phyloP scores from a whole-genome alignment of 2,888 invertebrate species.

The Pimpla rufipes region DNA sequence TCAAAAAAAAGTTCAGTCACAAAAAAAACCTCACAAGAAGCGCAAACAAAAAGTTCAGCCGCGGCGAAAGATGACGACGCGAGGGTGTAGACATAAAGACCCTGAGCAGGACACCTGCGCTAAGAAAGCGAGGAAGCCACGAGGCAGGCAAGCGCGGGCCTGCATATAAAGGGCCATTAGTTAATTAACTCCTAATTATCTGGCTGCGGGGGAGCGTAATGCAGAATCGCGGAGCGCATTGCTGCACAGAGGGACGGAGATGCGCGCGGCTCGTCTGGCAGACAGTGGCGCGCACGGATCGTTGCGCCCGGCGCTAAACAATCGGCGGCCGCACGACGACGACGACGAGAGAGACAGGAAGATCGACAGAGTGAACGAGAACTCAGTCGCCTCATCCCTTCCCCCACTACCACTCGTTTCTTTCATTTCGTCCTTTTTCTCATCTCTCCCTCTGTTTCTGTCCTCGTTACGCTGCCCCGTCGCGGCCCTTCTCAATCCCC shows the following conservation, averaged over 20 bases:
- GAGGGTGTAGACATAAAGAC: neutral
- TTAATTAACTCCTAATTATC: conserved; percentile 84
- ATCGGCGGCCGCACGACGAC: conserved; percentile 76
- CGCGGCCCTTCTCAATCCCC: conserved; percentile 39
- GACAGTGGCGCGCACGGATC: conserved; percentile 80
- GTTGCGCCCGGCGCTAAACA: conserved; percentile 80
- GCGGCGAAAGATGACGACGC: neutral
- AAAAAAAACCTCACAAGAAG: neutral
- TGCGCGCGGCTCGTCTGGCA: conserved; percentile 62
- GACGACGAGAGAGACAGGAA: conserved; percentile 1
- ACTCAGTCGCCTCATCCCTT: conserved; percentile 34
- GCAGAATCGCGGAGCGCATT: conserved; percentile 68
- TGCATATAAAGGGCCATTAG: conserved; percentile 82
- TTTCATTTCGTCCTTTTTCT: conserved; percentile 45
- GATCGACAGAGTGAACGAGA: neutral
- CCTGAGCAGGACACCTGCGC: neutral
- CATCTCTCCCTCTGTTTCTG: conserved; percentile 17
- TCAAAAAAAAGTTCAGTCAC: neutral
- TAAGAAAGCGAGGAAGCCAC: neutral
- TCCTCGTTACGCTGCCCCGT: conserved; percentile 24
- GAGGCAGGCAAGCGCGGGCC: conserved; percentile 34
- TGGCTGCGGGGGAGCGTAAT: conserved; percentile 76
- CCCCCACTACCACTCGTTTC: conserved; percentile 38
- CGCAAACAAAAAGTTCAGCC: neutral
- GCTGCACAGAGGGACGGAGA: conserved; percentile 68